Percentiles rank a stretch among this genome's conserved stretches.
Evolutionary conservation across 2,888 invertebrate species (phyloP).

Genomic region (Uropetala carovei): DNA sequence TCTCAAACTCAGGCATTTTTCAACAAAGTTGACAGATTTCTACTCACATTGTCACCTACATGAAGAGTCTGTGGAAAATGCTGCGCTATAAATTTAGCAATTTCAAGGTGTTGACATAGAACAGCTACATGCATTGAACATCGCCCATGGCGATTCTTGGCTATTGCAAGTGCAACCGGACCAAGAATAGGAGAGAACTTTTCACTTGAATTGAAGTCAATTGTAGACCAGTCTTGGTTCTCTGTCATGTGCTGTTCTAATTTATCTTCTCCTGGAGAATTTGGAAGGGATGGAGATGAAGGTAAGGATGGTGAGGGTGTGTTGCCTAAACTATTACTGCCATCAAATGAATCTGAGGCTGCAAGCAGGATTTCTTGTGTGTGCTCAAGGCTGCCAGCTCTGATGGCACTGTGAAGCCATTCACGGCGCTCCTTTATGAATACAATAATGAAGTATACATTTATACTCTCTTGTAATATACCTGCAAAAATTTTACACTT

Average conservation of each 20-base stretch:
- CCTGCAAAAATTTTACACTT: not conserved
- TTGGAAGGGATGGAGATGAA: constrained; percentile 25
- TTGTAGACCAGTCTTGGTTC: not conserved
- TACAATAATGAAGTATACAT: constrained; percentile 12
- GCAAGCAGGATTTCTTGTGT: constrained; percentile 78
- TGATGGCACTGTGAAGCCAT: constrained; percentile 84
- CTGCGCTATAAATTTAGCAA: constrained; percentile 86
- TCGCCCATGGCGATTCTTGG: constrained; percentile 84
- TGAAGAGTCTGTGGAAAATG: constrained; percentile 85
- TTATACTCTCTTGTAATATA: too few relatives aligned
- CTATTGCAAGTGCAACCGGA: constrained; percentile 78
- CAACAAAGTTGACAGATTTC: too few relatives aligned
- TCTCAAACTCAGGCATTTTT: too few relatives aligned
- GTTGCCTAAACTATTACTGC: constrained; percentile 67
- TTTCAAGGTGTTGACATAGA: constrained; percentile 87
- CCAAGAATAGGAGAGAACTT: constrained; percentile 72
- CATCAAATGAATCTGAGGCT: constrained; percentile 71
- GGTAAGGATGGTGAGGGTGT: constrained; percentile 27
- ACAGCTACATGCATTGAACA: constrained; percentile 92
- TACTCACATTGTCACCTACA: constrained; percentile 89
- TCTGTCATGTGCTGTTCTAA: not conserved
- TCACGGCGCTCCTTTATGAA: constrained; percentile 84
- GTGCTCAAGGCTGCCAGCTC: constrained; percentile 80
- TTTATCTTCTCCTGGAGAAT: constrained; percentile 70
- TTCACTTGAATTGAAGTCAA: not conserved